A percentile compares a stretch with the other conserved stretches of the same genome.
Conservation (phyloP, 2,888 invertebrate species). For the Conops quadrifasciatus region DNA sequence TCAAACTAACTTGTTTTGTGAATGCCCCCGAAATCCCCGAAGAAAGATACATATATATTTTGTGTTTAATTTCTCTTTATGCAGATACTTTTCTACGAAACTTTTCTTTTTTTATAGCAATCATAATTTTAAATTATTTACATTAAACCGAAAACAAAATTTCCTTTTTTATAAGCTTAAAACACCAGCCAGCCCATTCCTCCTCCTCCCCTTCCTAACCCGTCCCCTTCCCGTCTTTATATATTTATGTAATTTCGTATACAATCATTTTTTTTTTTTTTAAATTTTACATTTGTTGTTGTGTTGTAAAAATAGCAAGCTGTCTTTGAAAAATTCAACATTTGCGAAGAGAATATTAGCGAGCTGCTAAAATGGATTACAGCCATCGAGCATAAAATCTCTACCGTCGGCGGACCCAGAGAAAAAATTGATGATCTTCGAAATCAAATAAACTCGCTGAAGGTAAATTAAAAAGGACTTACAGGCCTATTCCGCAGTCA, state of each 20-base stretch:
- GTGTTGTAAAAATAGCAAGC: constrained; percentile 76
- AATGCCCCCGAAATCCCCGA: not conserved
- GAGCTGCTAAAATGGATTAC: constrained; percentile 88
- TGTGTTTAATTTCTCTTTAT: constrained; percentile 31
- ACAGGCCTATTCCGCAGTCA: no score
- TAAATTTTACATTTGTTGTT: not conserved
- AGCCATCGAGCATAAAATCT: constrained; percentile 83
- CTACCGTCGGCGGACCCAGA: constrained; percentile 84
- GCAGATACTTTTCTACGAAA: constrained; percentile 14
- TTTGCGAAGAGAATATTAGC: constrained; percentile 86
- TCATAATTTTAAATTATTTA: not conserved
- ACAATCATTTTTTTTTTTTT: not conserved
- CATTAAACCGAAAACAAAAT: not conserved
- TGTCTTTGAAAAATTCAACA: constrained; percentile 91
- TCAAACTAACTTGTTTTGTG: constrained; percentile 24
- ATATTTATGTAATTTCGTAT: not conserved
- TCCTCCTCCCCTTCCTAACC: not conserved
- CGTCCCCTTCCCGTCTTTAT: constrained; percentile 7
- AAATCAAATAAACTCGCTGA: constrained; percentile 88
- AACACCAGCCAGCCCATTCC: not conserved
- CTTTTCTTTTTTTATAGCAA: not conserved
- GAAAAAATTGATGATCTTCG: constrained; percentile 87
- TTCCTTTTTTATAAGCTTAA: not conserved
- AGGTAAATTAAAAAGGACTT: constrained; percentile 67
- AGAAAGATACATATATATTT: constrained; percentile 39